phyloP scores from a whole-genome alignment of 2,888 invertebrate genomes.

The Timema cristinae region DNA sequence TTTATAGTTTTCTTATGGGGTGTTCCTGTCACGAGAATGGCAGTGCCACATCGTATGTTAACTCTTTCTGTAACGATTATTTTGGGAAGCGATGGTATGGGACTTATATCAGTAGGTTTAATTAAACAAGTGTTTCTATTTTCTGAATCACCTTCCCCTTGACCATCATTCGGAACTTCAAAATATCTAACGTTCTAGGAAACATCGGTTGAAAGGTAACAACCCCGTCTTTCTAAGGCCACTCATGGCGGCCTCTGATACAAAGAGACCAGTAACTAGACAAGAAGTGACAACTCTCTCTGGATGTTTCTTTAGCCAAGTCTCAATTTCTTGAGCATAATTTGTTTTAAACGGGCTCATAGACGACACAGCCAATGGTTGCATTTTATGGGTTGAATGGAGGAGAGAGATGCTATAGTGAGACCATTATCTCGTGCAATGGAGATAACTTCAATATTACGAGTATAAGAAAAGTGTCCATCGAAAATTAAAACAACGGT shows the following conservation, averaged over 20 bases:
- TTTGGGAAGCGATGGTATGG: too few species aligned
- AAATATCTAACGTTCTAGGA: not conserved
- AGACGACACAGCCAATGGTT: not conserved
- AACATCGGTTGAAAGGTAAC: not conserved
- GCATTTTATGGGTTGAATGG: not conserved
- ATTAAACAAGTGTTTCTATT: too few species aligned
- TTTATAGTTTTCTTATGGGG: too few species aligned
- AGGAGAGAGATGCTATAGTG: not conserved
- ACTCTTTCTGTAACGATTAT: too few species aligned
- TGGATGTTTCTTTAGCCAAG: not conserved
- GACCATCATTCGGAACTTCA: too few species aligned
- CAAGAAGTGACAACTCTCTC: not conserved
- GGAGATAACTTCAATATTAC: not conserved
- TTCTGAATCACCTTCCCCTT: too few species aligned
- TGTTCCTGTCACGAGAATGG: too few species aligned
- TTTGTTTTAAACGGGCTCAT: not conserved
- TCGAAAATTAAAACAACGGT: not conserved
- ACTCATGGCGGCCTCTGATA: not conserved
- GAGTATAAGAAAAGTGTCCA: not conserved
- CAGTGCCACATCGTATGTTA: too few species aligned
- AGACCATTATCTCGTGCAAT: not conserved
- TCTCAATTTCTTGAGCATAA: not conserved
- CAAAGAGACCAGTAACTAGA: not conserved
- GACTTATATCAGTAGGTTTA: too few species aligned
- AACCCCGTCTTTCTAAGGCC: not conserved